A percentile compares a stretch with the other conserved stretches of the same genome.
Evolutionary conservation across 2,797 vertebrate species (phyloP).

Genomic region (Arnoldichthys spilopterus): DNA sequence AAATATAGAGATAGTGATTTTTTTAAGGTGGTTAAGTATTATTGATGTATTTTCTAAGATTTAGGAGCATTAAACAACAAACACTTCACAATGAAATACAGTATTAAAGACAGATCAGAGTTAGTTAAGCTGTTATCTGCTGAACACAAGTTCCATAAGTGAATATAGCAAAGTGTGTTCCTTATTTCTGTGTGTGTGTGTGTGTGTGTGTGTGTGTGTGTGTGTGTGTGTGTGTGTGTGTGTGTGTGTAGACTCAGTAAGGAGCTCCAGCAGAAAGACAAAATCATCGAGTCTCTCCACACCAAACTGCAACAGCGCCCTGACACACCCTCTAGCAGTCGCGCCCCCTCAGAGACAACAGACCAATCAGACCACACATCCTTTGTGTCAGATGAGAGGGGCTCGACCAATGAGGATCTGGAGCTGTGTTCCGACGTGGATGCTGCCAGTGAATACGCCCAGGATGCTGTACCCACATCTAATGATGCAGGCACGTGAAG

Average conservation of each 20-base stretch:
- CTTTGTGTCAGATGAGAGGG: conserved; percentile 82
- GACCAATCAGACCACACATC: conserved; percentile 87
- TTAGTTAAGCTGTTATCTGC: too few species aligned
- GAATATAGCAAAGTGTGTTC: too few species aligned
- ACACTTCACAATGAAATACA: too few species aligned
- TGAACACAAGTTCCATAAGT: too few species aligned
- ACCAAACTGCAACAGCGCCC: conserved; percentile 84
- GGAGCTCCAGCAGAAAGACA: conserved; percentile 91
- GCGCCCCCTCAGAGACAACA: conserved; percentile 84
- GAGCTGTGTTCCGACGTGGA: conserved; percentile 88
- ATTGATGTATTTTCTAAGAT: too few species aligned
- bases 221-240: conserved; percentile 5
- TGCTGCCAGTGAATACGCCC: conserved; percentile 77
- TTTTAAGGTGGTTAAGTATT: too few species aligned
- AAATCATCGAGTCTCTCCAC: conserved; percentile 89
- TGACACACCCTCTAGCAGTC: conserved; percentile 87
- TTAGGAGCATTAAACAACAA: too few species aligned
- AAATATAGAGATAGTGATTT: too few species aligned
- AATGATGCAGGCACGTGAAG: conserved; percentile 51
- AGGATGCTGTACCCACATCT: conserved; percentile 57
- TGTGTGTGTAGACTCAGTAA: conserved; percentile 81
- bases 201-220: too few species aligned
- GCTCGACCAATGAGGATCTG: conserved; percentile 82
- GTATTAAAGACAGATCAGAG: too few species aligned
- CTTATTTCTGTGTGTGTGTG: too few species aligned